Base-by-base conservation (phyloP, 1,140 invertebrate genomes). In the Ostrea edulis region DNA sequence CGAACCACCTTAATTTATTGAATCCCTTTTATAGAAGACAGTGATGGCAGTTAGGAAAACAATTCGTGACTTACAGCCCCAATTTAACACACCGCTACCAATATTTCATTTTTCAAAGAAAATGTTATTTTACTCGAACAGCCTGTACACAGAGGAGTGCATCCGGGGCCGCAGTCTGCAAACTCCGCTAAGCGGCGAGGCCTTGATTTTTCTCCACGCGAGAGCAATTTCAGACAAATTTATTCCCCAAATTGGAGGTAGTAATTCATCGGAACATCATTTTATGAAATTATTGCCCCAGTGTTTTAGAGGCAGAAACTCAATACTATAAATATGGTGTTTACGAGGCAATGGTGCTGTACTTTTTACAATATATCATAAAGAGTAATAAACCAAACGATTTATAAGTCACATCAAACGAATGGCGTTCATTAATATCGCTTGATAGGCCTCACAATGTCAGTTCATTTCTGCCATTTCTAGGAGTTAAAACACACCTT, bases 311-410 rank as follows among this genome's bases (percentile, higher is more conserved):
- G 68, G 51, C 62, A 62, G 62, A 85, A 85, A 68, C 84, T 68
- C 84, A 85, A 85, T 62, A 68, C 44, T 68, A 85, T 85, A 62
- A 62, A 62, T 85, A 68, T 71, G 68, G 62, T 62, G 58, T 68
- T 85, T 68, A 25, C 68, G 84, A 82, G 81, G 77, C 84, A 77
- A 77, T 77, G 68, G 68, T 29, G 68, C 68, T 89, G 88, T 89
- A 84, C 88, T 89, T 89, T 89, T 89, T 89, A 89, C 88, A 86
- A 86, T 84, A 86, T 86, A 89, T 86, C 88, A 89, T 89, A 89
- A 89, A 89, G 54, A 84, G 88, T 77, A 84, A 86, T 89, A 89
- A 89, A 89, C 85, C 35, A 25, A 84, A 89, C 86, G 86, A 85
- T 86, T 89, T 54, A 89, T 84, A 85, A 58, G 29, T 58, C 29